These are phyloP conservation scores for Alosa alosa DNA, from an alignment of 2,113 vertebrate species.

Conservation along the genomic window DNA sequence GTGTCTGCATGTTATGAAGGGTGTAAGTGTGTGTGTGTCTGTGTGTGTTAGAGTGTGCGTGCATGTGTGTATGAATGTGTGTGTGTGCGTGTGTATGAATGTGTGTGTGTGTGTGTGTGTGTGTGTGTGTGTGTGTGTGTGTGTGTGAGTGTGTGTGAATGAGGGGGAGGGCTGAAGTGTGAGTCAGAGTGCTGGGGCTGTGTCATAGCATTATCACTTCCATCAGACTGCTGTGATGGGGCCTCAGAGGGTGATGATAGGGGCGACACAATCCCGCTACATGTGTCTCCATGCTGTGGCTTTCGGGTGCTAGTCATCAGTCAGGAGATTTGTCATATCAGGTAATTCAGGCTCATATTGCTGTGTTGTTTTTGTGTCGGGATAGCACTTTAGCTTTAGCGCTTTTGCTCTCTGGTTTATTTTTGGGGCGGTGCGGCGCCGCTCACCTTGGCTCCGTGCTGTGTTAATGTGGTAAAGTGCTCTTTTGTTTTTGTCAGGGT, in stretches of 20 bases:
- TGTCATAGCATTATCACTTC: background rate
- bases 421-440: background rate
- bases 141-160: background rate
- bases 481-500: conserved; percentile 2
- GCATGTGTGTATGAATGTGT: background rate
- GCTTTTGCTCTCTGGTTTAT: background rate
- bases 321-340: background rate
- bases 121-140: background rate
- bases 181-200: background rate
- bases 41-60: background rate
- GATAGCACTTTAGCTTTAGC: no score
- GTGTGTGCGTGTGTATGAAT: background rate
- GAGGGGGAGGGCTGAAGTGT: background rate
- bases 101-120: background rate
- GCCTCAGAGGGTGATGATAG: background rate
- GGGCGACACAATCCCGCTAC: background rate
- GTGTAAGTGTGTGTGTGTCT: background rate
- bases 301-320: background rate
- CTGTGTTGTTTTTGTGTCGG: no score
- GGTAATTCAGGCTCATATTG: background rate
- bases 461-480: background rate
- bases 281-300: no score
- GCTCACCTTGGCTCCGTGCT: background rate
- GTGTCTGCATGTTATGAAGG: background rate
- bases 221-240: background rate